phyloP scores from a whole-genome alignment of 2,797 vertebrate species.

The Cyprinella venusta region DNA sequence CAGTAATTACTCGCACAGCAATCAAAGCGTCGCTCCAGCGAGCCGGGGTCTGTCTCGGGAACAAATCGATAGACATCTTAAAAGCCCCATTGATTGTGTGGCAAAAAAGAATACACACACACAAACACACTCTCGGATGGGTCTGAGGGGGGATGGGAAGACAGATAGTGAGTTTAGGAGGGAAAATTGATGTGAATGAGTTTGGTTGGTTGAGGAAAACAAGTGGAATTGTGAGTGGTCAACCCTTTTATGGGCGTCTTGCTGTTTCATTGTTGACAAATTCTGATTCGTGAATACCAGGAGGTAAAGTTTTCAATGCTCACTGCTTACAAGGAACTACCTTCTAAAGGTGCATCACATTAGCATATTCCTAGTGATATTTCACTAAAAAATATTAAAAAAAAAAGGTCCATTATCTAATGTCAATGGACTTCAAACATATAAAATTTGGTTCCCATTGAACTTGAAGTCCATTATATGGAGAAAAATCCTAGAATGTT shows the following conservation, averaged over 20 bases:
- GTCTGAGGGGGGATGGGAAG: constrained; percentile 47
- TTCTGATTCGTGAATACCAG: constrained; percentile 33
- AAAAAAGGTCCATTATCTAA: background rate
- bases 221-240: constrained; percentile 19
- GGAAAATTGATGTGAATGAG: constrained; percentile 72
- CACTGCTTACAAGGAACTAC: background rate
- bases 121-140: constrained; percentile 50
- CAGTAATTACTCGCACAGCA: constrained; percentile 87
- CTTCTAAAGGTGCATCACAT: background rate
- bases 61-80: constrained; percentile 88
- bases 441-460: no score
- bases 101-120: constrained; percentile 79
- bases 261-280: background rate
- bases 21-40: constrained; percentile 85
- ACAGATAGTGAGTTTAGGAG: constrained; percentile 60
- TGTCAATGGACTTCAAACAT: background rate
- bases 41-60: constrained; percentile 81
- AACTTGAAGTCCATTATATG: no score
- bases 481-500: no score
- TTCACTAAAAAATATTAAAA: background rate
- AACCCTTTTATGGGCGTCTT: background rate
- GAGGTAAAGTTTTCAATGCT: background rate
- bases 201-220: constrained; percentile 52
- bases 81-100: constrained; percentile 87
- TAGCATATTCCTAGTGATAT: background rate